Evolutionary conservation across 2,888 invertebrate genomes (phyloP), one percentile per base, ranked within the genome.

Genomic region (Plebejus anna): DNA sequence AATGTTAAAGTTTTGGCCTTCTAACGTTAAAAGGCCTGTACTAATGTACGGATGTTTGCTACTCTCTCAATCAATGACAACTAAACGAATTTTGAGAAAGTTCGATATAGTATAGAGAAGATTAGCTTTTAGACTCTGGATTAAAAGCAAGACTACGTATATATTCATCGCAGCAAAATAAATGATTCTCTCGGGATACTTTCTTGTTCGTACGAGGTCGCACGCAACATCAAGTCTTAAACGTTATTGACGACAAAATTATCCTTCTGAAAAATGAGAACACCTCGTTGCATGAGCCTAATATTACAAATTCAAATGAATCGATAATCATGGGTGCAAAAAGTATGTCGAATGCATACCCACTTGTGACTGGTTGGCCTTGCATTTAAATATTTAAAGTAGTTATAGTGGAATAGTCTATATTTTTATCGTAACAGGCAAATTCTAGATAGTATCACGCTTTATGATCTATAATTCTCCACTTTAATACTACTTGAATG

Each of bases 281-380:
- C 32, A 66, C 1, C 22, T 28, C 3, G 61, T 32, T 16, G 32
- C 32, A 32, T 66, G 13, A 66, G 28, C 13, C 66, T 66, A 66
- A 66, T 66, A 32, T 66, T 66, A 66, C 28, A 66, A 66, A 66
- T 66, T 66, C 32, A 66, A 66, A 66, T 66, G 66, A 66, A 66
- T 66, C 5, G 66, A 66, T 66, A 66, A 66, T 66, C 13, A 66
- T 66, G 66, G 66, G 16, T 66, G 16, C 66, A 66, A 66, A 66
- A 66, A 66, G 66, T 66, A 66, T 66, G 66, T 66, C 66, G 66
- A 32, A 66, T 32, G 32, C 32, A 66, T 36, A 66, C 66, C 55
- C 16, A 55, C 55, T 66, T 13, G 16, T 66, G 32, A 61, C 61
- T 66, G 16, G 66, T 36, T 66, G 32, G 32, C 66, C 66, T 66